Evolutionary conservation across 2,113 vertebrate species (phyloP).

Genomic region (Chelonoidis abingdonii): DNA sequence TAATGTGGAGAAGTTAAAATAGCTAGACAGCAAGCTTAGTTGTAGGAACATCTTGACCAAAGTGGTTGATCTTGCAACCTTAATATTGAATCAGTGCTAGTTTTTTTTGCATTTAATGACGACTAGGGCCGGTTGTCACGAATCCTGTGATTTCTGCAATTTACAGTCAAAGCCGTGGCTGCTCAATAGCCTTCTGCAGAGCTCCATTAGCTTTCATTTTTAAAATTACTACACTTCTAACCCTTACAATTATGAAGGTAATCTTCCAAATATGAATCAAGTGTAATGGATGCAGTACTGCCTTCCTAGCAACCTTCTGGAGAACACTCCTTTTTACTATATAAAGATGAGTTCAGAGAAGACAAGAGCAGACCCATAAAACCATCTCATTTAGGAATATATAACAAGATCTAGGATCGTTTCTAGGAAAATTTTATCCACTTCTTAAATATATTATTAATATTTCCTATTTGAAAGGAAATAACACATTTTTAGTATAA

Average conservation of each 20-base stretch:
- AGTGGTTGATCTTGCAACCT: not conserved
- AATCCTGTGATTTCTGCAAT: not conserved
- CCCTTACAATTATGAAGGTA: not conserved
- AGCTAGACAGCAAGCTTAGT: not conserved
- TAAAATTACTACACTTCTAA: not conserved
- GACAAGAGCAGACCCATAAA: not conserved
- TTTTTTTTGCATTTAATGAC: not conserved
- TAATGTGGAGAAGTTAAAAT: rapidly evolving
- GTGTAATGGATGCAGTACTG: not conserved
- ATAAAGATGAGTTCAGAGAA: not conserved
- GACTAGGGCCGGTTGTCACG: not conserved
- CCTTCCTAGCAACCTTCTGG: not conserved
- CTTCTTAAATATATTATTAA: not conserved
- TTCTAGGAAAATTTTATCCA: not conserved
- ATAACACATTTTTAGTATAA: not conserved
- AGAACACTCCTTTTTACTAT: rapidly evolving
- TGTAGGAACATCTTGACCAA: rapidly evolving
- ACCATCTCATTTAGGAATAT: not conserved
- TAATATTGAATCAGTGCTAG: not conserved
- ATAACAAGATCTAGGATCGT: not conserved
- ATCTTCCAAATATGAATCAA: not conserved
- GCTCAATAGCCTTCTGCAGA: rapidly evolving
- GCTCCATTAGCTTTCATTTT: not conserved
- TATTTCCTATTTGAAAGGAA: not conserved
- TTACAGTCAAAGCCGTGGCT: not conserved